These are phyloP conservation scores for Dermochelys coriacea DNA, from an alignment of 2,797 vertebrate species.

Conservation along the genomic window DNA sequence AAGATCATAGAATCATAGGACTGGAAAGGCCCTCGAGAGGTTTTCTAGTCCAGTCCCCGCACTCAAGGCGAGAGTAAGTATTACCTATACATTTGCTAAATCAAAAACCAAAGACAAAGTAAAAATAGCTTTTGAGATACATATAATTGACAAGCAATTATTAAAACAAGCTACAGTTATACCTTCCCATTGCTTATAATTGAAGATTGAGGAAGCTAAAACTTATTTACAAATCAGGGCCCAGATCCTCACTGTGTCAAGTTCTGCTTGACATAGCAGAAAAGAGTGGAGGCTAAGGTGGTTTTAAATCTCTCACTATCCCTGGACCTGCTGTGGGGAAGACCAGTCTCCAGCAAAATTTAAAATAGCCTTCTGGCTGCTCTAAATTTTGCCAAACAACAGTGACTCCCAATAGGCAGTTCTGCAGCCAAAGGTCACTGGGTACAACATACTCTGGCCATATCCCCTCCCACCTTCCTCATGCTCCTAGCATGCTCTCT, in stretches of 20 bases:
- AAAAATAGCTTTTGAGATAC: constrained; percentile 49
- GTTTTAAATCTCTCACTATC: constrained; percentile 6
- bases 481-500: background rate
- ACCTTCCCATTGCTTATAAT: constrained; percentile 38
- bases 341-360: background rate
- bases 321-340: background rate
- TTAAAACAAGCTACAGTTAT: constrained; percentile 49
- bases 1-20: background rate
- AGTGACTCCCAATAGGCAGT: background rate
- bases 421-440: background rate
- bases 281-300: background rate
- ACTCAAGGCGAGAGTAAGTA: background rate
- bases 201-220: constrained; percentile 32
- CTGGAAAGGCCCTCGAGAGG: background rate
- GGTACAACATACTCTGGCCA: background rate
- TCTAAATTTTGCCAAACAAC: no score
- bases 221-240: constrained; percentile 7
- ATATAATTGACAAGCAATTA: background rate
- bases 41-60: background rate
- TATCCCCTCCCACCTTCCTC: background rate
- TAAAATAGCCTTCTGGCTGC: background rate
- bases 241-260: background rate
- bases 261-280: background rate
- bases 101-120: background rate
- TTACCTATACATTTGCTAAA: constrained; percentile 27